Percentiles rank a stretch among this genome's conserved stretches.
phyloP scores from a whole-genome alignment of 2,113 vertebrate genomes.

The Boulengeromyrus knoepffleri region DNA sequence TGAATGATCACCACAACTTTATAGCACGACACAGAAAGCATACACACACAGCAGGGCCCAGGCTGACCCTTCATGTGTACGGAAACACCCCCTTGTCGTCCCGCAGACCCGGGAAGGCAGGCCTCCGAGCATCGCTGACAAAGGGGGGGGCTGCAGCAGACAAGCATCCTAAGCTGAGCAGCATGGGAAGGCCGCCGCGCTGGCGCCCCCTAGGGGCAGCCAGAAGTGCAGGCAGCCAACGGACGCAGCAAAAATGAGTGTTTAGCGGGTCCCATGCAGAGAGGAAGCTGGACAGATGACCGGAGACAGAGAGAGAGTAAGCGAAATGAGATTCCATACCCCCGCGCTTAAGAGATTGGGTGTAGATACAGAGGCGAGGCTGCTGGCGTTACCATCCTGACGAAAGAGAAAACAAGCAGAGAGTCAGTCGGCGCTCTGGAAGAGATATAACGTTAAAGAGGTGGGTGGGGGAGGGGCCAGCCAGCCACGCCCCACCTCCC shows the following conservation, averaged over 20 bases:
- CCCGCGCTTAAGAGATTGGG: constrained; percentile 72
- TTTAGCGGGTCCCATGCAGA: constrained; percentile 50
- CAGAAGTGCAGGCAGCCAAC: background rate
- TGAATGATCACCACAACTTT: background rate
- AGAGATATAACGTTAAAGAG: background rate
- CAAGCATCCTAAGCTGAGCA: background rate
- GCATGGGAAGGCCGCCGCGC: background rate
- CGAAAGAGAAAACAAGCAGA: constrained; percentile 62
- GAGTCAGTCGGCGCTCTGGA: constrained; percentile 2
- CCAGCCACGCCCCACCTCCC: background rate
- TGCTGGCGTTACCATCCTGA: constrained; percentile 71
- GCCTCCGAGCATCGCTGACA: background rate
- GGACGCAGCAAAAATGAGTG: background rate
- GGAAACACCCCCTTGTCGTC: background rate
- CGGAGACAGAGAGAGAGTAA: constrained; percentile 35
- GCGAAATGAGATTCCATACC: constrained; percentile 58
- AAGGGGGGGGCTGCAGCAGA: background rate
- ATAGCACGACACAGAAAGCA: background rate
- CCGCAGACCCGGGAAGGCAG: background rate
- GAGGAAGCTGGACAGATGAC: constrained; percentile 40
- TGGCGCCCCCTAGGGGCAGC: background rate
- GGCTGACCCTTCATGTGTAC: background rate
- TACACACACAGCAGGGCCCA: background rate
- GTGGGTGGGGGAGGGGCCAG: background rate
- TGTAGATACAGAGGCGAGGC: constrained; percentile 71